These are phyloP conservation scores for Lanius ludovicianus DNA, from an alignment of 2,113 vertebrate genomes.

Conservation along the genomic window DNA sequence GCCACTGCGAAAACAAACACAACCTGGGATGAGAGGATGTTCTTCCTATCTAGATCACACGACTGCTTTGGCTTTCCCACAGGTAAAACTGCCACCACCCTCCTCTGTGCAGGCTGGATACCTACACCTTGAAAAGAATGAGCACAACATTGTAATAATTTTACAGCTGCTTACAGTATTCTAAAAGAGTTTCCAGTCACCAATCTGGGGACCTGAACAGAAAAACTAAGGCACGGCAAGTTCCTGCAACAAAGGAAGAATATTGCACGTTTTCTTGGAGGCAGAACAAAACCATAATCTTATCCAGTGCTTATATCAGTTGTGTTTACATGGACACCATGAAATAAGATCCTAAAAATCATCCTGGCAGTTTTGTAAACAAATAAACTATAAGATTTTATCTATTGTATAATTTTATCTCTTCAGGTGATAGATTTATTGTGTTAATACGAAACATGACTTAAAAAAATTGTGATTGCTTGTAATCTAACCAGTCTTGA, in stretches of 20 bases:
- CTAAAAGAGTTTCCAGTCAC: not conserved
- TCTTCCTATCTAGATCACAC: fast-evolving
- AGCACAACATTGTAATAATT: not conserved
- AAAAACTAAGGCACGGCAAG: not conserved
- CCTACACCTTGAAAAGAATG: not conserved
- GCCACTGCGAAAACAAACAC: not conserved
- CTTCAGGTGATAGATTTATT: slow-evolving; percentile 71
- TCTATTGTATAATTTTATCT: slow-evolving; percentile 59
- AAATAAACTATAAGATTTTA: slow-evolving; percentile 65
- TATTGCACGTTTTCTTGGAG: not conserved
- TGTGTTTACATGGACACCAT: slow-evolving; percentile 1
- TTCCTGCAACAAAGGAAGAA: not conserved
- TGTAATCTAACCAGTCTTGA: slow-evolving; percentile 55
- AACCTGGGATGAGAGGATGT: not conserved
- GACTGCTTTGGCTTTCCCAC: not conserved
- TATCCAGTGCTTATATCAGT: not conserved
- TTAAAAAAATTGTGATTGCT: slow-evolving; percentile 67
- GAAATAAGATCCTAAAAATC: slow-evolving; percentile 59
- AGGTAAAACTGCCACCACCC: not conserved
- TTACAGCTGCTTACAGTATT: not conserved
- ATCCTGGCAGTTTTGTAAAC: slow-evolving; percentile 62
- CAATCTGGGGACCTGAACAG: not conserved
- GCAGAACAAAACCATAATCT: slow-evolving; percentile 6
- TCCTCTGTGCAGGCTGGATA: fast-evolving
- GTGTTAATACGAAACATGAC: slow-evolving; percentile 59